Evolutionary conservation across 2,113 vertebrate genomes (phyloP).

Genomic region (Pelobates fuscus): DNA sequence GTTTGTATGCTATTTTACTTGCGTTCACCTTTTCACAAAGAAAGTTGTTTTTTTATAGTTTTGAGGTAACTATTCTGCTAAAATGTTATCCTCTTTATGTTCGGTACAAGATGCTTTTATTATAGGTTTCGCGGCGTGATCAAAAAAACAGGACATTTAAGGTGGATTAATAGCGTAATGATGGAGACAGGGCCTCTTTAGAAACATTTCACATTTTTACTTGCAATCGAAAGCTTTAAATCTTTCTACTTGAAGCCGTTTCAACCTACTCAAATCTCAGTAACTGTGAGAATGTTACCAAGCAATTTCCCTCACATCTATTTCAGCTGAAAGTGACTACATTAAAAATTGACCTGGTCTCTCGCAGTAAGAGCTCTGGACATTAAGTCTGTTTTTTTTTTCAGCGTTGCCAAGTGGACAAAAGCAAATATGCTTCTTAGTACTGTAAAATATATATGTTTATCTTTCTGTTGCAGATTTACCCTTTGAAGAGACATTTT

Average conservation of each 20-base stretch:
- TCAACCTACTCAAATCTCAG: not conserved
- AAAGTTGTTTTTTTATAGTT: too few species aligned
- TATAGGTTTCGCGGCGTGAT: not conserved
- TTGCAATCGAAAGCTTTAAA: not conserved
- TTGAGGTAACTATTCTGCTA: too few species aligned
- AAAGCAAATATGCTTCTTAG: constrained; percentile 14
- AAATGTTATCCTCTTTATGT: too few species aligned
- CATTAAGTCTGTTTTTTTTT: constrained; percentile 37
- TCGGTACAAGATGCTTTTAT: too few species aligned
- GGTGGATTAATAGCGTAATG: not conserved
- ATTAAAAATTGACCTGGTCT: constrained; percentile 15
- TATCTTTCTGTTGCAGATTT: constrained; percentile 46
- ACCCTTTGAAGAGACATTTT: constrained; percentile 17
- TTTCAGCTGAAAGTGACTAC: constrained; percentile 17
- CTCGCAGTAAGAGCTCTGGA: constrained; percentile 14
- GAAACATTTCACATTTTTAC: not conserved
- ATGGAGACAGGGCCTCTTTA: not conserved
- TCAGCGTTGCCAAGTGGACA: constrained; percentile 30
- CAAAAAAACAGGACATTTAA: not conserved
- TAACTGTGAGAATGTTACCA: not conserved
- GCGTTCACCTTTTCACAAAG: too few species aligned
- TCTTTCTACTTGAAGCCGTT: not conserved
- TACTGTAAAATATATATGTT: constrained; percentile 36
- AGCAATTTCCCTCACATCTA: constrained; percentile 26
- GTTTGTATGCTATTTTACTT: too few species aligned